Evolutionary conservation across 2,797 vertebrate genomes (phyloP).

Genomic region (Rhynchonycteris naso): DNA sequence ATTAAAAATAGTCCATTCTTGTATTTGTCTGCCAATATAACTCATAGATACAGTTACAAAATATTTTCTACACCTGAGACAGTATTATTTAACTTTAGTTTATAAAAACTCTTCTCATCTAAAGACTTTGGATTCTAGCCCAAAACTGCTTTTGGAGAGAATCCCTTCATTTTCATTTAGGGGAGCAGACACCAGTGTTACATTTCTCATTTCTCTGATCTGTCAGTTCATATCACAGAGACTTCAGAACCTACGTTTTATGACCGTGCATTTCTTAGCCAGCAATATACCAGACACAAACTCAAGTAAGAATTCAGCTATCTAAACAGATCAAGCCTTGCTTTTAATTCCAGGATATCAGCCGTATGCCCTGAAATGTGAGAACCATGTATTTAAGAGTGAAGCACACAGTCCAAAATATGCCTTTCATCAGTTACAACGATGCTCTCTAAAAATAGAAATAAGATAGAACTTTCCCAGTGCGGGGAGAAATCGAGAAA

Average conservation of each 20-base stretch:
- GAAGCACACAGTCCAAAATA: not conserved
- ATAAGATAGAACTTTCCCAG: fast-evolving
- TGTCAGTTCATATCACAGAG: not conserved
- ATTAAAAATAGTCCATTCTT: not conserved
- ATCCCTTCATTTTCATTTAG: not conserved
- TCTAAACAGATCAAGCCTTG: not conserved
- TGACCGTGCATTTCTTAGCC: not conserved
- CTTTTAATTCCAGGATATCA: not conserved
- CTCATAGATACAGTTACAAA: not conserved
- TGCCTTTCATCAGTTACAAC: not conserved
- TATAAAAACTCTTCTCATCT: not conserved
- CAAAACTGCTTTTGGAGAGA: not conserved
- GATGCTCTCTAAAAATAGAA: not conserved
- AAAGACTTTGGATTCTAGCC: not conserved
- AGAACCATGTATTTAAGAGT: not conserved
- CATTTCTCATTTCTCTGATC: not conserved
- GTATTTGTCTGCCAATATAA: not conserved
- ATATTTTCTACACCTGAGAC: not conserved
- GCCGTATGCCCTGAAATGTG: not conserved
- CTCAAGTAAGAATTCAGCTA: not conserved
- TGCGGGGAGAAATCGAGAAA: not conserved
- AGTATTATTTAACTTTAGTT: not conserved
- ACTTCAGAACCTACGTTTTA: not conserved
- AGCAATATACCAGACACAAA: not conserved
- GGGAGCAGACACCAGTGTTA: not conserved